Evolutionary conservation across 2,113 vertebrate species (phyloP).

Genomic region (Cinclus mexicanus): DNA sequence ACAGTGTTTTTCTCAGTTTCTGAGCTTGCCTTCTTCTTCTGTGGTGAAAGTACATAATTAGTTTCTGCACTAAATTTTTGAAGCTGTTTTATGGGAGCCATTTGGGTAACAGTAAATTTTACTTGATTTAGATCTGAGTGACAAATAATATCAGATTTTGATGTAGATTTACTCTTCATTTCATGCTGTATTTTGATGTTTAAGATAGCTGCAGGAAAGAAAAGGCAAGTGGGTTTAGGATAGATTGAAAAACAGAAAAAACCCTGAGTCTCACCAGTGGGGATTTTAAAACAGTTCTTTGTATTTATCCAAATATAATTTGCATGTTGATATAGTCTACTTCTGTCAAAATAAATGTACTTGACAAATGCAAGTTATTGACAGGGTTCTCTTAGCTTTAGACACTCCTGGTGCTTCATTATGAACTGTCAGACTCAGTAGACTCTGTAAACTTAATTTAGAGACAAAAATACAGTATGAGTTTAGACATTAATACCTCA

Average conservation of each 20-base stretch:
- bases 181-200: neutral
- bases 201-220: neutral
- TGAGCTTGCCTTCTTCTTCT: neutral
- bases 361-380: conserved; percentile 26
- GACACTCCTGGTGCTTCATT: neutral
- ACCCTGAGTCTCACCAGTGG: neutral
- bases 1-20: neutral
- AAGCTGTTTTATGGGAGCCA: neutral
- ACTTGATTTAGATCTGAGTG: neutral
- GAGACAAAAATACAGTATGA: neutral
- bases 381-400: conserved; percentile 11
- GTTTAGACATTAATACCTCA: neutral
- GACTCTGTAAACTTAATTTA: conserved; percentile 8
- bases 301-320: neutral
- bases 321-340: neutral
- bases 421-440: neutral
- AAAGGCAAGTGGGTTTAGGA: neutral
- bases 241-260: neutral
- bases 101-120: neutral
- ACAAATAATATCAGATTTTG: neutral
- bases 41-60: neutral
- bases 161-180: neutral
- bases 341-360: conserved; percentile 11
- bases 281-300: neutral
- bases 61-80: neutral